Conservation (phyloP, 2,888 invertebrate species). For the Plagodis dolabraria region DNA sequence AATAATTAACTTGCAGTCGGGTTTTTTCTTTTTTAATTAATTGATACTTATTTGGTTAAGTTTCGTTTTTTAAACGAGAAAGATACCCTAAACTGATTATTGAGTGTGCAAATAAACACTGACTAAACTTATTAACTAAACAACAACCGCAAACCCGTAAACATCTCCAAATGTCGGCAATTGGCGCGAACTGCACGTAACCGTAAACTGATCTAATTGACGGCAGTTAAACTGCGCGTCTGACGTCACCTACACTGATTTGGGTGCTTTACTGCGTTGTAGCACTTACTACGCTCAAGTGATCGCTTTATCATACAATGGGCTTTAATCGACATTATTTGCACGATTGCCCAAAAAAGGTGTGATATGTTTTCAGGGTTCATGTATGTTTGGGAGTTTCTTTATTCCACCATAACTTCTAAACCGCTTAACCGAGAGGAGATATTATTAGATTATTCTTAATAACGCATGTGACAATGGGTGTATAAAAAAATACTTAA, state of each 20-base stretch:
- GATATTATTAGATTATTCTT: no score
- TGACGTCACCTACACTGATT: conserved; percentile 18
- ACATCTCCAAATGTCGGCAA: conserved; percentile 7
- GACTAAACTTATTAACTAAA: conserved; percentile 2
- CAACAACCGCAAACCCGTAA: conserved; percentile 2
- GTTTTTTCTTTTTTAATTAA: no score
- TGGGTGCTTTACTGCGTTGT: conserved; percentile 1
- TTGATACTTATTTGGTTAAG: not conserved
- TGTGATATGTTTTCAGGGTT: no score
- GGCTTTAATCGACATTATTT: not conserved
- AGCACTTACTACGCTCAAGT: not conserved
- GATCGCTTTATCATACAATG: not conserved
- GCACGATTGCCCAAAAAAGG: no score
- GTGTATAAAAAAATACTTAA: no score
- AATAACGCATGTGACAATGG: no score
- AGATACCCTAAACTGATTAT: not conserved
- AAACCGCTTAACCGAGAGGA: no score
- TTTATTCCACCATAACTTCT: no score
- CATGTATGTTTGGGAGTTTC: no score
- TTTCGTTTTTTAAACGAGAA: not conserved
- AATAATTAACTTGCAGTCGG: no score
- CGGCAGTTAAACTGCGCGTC: conserved; percentile 7
- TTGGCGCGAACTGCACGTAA: conserved; percentile 10
- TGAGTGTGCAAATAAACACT: not conserved
- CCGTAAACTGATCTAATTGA: conserved; percentile 20